Conservation (phyloP, 2,113 vertebrate species). For the Puma concolor region DNA sequence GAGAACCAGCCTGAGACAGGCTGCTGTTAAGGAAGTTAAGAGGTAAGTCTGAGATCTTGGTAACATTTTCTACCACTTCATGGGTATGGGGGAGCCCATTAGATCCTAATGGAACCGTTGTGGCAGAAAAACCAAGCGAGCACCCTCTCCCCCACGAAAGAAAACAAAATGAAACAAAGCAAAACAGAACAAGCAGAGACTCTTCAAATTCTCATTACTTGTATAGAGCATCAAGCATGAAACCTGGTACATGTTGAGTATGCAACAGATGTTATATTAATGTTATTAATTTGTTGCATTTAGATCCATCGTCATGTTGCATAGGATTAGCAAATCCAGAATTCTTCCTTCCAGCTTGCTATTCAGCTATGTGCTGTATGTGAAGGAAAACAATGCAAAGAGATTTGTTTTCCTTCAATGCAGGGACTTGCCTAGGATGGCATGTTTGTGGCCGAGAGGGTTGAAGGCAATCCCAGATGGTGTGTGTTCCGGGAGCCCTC, state of each 20-base stretch:
- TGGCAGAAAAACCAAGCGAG: not conserved
- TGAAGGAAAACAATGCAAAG: not conserved
- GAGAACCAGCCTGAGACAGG: not conserved
- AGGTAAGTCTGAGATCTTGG: not conserved
- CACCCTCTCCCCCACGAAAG: not conserved
- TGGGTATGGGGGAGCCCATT: not conserved
- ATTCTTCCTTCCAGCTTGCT: not conserved
- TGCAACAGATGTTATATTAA: not conserved
- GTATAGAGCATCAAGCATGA: not conserved
- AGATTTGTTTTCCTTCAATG: not conserved
- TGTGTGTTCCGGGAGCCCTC: not conserved
- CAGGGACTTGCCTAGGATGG: not conserved
- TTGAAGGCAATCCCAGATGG: not conserved
- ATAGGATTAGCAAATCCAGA: not conserved
- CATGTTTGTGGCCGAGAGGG: not conserved
- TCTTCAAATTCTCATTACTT: not conserved
- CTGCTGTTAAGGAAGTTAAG: not conserved
- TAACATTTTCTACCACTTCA: not conserved
- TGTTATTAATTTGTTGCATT: slow-evolving; percentile 10
- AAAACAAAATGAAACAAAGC: not conserved
- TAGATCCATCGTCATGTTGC: not conserved
- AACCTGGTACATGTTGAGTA: not conserved
- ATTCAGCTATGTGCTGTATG: not conserved
- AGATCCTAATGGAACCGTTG: not conserved
- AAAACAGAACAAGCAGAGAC: not conserved